phyloP scores from a whole-genome alignment of 2,888 invertebrate genomes.

The Cremastinae sp. region DNA sequence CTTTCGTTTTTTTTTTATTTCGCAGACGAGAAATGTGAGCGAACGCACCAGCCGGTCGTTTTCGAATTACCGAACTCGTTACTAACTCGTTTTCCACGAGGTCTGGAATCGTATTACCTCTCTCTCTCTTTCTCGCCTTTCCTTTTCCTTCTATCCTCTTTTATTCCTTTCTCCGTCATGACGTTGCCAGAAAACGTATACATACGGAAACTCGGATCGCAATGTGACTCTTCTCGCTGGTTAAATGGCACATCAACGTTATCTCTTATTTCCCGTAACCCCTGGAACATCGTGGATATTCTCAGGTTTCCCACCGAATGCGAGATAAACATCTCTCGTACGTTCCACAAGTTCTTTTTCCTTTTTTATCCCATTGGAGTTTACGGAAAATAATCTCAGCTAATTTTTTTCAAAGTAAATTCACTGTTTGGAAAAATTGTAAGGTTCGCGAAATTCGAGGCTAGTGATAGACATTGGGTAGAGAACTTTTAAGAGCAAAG shows the following conservation, averaged over 20 bases:
- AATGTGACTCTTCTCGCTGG: conserved; percentile 40
- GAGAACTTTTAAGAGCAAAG: too few species aligned
- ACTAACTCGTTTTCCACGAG: conserved; percentile 63
- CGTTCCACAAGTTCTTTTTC: conserved; percentile 8
- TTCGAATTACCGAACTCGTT: conserved; percentile 65
- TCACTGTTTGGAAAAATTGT: too few species aligned
- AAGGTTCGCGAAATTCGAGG: too few species aligned
- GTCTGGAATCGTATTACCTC: conserved; percentile 56
- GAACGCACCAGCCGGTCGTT: conserved; percentile 55
- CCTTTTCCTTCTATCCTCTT: conserved; percentile 3
- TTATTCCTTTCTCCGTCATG: conserved; percentile 5
- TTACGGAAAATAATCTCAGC: conserved; percentile 11
- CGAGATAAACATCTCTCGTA: conserved; percentile 21
- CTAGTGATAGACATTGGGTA: too few species aligned
- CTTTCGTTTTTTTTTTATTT: conserved; percentile 1
- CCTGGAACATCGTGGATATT: conserved; percentile 21
- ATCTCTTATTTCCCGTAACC: conserved; percentile 25
- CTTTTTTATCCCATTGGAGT: conserved; percentile 2
- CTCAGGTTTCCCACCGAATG: conserved; percentile 29
- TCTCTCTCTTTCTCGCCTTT: conserved; percentile 24
- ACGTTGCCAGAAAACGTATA: conserved; percentile 17
- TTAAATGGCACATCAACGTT: conserved; percentile 37
- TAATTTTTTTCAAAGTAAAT: conserved; percentile 16
- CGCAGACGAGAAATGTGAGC: conserved; percentile 29
- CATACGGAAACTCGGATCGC: conserved; percentile 19